Evolutionary conservation across 2,888 invertebrate genomes (phyloP).

Genomic region (Tachina grossa): DNA sequence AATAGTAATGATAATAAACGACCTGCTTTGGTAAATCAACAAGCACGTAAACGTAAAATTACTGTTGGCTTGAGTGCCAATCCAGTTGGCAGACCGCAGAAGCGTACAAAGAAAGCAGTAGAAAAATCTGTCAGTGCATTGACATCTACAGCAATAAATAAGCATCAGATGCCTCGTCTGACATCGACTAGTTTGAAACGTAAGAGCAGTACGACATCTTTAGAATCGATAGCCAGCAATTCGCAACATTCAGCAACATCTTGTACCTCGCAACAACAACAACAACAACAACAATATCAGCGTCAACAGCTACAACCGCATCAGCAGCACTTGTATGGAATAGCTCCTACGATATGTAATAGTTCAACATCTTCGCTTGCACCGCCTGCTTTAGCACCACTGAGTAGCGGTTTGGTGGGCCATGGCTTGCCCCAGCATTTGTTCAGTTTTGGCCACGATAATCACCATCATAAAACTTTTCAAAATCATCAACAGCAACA

Average conservation of each 20-base stretch:
- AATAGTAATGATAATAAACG: slow-evolving; percentile 45
- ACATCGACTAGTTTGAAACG: slow-evolving; percentile 77
- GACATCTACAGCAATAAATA: slow-evolving; percentile 60
- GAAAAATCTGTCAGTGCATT: slow-evolving; percentile 46
- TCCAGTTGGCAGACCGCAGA: slow-evolving; percentile 83
- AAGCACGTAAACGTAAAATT: slow-evolving; percentile 75
- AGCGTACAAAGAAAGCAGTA: slow-evolving; percentile 84
- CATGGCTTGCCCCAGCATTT: slow-evolving; percentile 70
- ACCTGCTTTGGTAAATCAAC: slow-evolving; percentile 53
- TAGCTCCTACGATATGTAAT: slow-evolving; percentile 46
- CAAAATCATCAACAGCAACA: slow-evolving; percentile 61
- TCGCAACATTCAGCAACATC: slow-evolving; percentile 77
- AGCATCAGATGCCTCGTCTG: slow-evolving; percentile 67
- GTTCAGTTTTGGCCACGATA: slow-evolving; percentile 72
- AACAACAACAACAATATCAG: slow-evolving; percentile 24
- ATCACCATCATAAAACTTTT: slow-evolving; percentile 49
- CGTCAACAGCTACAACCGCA: slow-evolving; percentile 41
- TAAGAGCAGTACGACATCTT: slow-evolving; percentile 80
- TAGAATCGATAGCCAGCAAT: slow-evolving; percentile 81
- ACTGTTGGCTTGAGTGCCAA: slow-evolving; percentile 72
- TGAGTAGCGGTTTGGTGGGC: slow-evolving; percentile 48
- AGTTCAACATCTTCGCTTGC: slow-evolving; percentile 38
- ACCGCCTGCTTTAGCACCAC: slow-evolving; percentile 64
- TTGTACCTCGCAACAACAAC: slow-evolving; percentile 67
- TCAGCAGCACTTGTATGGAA: slow-evolving; percentile 58